Conservation (phyloP, 2,888 invertebrate genomes). For the Tetragnatha montana region DNA sequence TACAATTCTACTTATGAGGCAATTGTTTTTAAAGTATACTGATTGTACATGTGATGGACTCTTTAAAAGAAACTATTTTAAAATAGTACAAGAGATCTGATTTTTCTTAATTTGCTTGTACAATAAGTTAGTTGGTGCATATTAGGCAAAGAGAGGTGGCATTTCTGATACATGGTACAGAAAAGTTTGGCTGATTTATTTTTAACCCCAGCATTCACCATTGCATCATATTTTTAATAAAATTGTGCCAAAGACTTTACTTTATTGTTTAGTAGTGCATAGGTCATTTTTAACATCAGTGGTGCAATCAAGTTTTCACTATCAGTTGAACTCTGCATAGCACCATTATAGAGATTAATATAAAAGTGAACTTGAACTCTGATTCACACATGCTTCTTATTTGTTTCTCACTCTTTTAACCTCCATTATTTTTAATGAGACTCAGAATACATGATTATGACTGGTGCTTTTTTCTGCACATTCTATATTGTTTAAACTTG, state of each 20-base stretch:
- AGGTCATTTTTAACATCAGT: conserved; percentile 31
- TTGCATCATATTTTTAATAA: conserved; percentile 17
- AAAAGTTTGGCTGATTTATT: not conserved
- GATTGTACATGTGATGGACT: conserved; percentile 16
- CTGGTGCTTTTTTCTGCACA: not conserved
- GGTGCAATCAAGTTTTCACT: conserved; percentile 5
- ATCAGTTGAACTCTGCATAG: not conserved
- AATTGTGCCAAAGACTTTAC: conserved; percentile 49
- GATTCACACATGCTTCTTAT: conserved; percentile 3
- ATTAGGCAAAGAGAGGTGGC: not conserved
- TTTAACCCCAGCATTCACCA: not conserved
- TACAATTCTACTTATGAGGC: conserved; percentile 10
- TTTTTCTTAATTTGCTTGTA: conserved; percentile 2
- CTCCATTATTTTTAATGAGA: conserved; percentile 7
- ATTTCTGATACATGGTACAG: not conserved
- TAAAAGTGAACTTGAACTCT: conserved; percentile 21
- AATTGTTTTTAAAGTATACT: conserved; percentile 2
- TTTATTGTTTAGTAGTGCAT: conserved; percentile 35
- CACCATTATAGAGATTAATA: not conserved
- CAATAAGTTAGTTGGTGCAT: not conserved
- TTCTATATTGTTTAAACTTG: conserved; percentile 4
- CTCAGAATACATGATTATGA: not conserved
- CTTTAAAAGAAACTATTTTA: conserved; percentile 5
- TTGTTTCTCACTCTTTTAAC: conserved; percentile 6
- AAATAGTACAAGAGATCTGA: conserved; percentile 9